Evolutionary conservation across 2,888 invertebrate species (phyloP), one percentile per base, ranked within the genome.

Genomic region (Ochropacha duplaris): DNA sequence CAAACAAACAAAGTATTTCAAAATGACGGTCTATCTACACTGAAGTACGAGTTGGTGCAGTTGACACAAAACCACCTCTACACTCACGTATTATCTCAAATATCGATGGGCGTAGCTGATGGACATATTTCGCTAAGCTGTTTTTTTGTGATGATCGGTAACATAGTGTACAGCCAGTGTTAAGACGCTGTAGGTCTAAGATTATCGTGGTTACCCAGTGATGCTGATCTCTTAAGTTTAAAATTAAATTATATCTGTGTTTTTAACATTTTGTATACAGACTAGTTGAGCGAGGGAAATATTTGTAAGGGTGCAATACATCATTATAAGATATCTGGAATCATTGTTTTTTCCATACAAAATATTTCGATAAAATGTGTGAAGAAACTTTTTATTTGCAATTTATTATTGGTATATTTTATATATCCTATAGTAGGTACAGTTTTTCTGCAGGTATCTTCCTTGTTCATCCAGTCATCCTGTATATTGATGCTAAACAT

Each of bases 11-110:
- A 96, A 80, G 95, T 96, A 72, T 97, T 96, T 87, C 95, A 95
- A 66, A 95, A 95, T 66, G 98, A 99, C 80, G 99, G 99, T 8
- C 93, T 98, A 55, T 97, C 96, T 76, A 97, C 96, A 71, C 94
- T 98, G 54, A 94, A 96, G 69, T 98, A 98, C 88, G 94, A 95
- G 71, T 79, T 96, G 57, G 91, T 95, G 58, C 94, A 95, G 68
- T 93, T 95, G 54, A 94, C 95, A 65, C 94, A 95, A 61, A 94
- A 95, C 66, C 95, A 96, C 69, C 91, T 97, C 6, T 98, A 96
- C 92, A 98, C 98, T 12, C 97, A 97, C 95, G 92, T 97, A 49
- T 86, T 96, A 69, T n/a, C n/a, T 97, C 96, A 24, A 96, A 96
- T 79, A 93, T 97, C 57, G 95, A 95, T 72, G 94, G 94, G 65